Evolutionary conservation across 2,797 vertebrate genomes (phyloP).

Genomic region (Lemur catta): DNA sequence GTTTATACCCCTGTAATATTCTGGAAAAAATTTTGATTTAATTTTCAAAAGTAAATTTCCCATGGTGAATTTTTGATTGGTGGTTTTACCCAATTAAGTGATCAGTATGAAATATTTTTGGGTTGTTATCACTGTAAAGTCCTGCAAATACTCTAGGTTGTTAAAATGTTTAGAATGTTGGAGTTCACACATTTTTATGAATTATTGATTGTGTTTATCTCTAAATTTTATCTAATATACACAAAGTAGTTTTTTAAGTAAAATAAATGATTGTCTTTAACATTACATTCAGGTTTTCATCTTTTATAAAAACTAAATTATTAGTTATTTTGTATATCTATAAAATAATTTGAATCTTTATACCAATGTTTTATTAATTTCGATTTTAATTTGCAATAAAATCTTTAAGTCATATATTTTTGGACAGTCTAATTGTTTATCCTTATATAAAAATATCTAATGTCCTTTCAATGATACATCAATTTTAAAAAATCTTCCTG

Average conservation of each 20-base stretch:
- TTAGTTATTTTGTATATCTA: background rate
- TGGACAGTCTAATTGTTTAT: background rate
- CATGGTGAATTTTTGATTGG: background rate
- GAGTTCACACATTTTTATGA: background rate
- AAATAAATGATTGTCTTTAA: background rate
- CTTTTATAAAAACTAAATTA: background rate
- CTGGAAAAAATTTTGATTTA: background rate
- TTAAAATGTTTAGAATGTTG: background rate
- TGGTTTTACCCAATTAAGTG: background rate
- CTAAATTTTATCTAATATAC: background rate
- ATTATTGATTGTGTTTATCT: background rate
- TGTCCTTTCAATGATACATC: background rate
- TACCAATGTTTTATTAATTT: background rate
- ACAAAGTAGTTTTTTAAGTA: background rate
- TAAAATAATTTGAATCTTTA: background rate
- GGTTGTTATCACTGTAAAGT: background rate
- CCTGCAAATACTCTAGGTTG: background rate
- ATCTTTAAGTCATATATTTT: background rate
- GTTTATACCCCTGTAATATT: too few relatives aligned
- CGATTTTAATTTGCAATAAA: constrained; percentile 17
- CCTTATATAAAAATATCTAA: background rate
- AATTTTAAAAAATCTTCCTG: background rate
- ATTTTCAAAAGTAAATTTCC: background rate
- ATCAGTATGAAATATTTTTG: background rate
- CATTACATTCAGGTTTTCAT: background rate